Base-by-base conservation (phyloP, 2,797 vertebrate genomes). In the Knipowitschia caucasica region DNA sequence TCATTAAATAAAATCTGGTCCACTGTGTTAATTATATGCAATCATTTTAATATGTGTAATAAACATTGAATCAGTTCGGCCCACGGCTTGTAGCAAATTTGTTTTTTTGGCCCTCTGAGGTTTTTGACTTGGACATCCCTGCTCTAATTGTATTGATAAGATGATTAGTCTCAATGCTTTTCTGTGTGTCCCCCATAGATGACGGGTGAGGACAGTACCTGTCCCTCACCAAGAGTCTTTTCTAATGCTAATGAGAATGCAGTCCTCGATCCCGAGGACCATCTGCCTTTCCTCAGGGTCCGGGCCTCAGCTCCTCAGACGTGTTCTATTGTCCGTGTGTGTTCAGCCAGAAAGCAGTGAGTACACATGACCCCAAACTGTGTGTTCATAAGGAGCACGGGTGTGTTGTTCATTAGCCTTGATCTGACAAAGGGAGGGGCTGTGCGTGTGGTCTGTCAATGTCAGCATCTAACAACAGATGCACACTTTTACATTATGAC, bases 271-370 rank as follows among this genome's bases (percentile, higher is more conserved):
- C 78, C 61, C 70, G 80, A 67, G 62, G 52, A 78, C 87, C 87
- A 89, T 89, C 87, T 89, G 87, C 81, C 84, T 75, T 80, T 84
- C 77, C 77, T 82, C 56, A 7, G 80, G 75, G 69, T 78, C 62
- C 73, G 76, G 84, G 82, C 80, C 82, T 82, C 82, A 82, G 77
- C 77, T 23, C 78, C 81, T 71, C 75, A 87, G 86, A 85, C 78
- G 52, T 75, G 76, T 65, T 59, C 78, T 49, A 82, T 89, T 89
- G 85, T 89, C 70, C 65, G 67, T 62, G 85, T 87, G 80, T 83
- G 81, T 82, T 82, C 85, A 84, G 77, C 86, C 86, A 88, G 80
- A 89, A 89, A 80, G 73, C 66, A 62, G 75, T 62, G 75, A 73
- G 73, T 68, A 80, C 77, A 83, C 75, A 77, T 67, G 65, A 64